Base-by-base conservation (phyloP, 2,888 invertebrate species). In the Zygogramma bicolorata region DNA sequence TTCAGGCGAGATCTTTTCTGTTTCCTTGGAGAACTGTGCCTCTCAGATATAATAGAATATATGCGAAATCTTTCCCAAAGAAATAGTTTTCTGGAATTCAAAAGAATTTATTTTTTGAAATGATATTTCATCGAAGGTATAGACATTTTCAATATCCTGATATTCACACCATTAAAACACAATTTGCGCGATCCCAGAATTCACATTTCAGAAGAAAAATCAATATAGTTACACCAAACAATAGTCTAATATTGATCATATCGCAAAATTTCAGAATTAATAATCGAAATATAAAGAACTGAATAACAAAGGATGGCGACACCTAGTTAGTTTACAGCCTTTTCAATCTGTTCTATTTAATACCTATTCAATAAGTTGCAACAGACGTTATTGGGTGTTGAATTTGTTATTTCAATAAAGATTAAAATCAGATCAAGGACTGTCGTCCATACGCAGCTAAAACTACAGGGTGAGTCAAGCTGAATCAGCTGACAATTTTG, bases 381-480 rank as follows among this genome's bases (percentile, higher is more conserved):
- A 25, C 63, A 63, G 63, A 27, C 29, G 29, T 49, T 29, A 27
- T 46, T 42, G 42, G 46, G 27, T 46, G 63, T 63, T 63, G 63
- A 63, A 63, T 63, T 63, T 31, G 63, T 63, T 29, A 63, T 46
- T 49, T 63, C 31, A 63, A 42, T 63, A 46, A n/a, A 38, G 59
- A 34, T 66, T 58, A 69, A n/a, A n/a, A 66, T 67, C 68, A 67
- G 75, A 75, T 75, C 75, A 75, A 75, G 75, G 75, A 66, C 66
- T 27, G 18, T 66, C 63, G 63, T 62, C 68, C 66, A 34, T 68
- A 73, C 68, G 3, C 15, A 46, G 42, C 10, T 18, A 18, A 18
- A 25, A 46, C 15, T 42, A 18, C 46, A 63, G 40, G 20, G 7
- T 29, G 29, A 42, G 38, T 29, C 20, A 20, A 13, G 13, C 10